Conservation (phyloP, 2,888 invertebrate species). For the Pogonocherus hispidulus region DNA sequence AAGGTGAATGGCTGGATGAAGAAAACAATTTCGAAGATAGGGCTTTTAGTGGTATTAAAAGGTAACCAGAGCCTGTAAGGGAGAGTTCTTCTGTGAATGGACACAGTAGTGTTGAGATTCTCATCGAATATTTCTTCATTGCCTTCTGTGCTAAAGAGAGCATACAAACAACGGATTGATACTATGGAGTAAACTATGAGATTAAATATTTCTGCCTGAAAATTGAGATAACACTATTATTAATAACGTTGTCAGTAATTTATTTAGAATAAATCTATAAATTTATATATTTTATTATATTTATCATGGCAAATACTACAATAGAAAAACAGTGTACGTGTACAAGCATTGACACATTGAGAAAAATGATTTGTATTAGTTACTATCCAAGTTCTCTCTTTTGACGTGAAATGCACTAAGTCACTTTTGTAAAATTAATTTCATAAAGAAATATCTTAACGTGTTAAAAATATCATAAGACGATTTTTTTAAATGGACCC, state of each 20-base stretch:
- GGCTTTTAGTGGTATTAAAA: conserved; percentile 34
- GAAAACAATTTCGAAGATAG: conserved; percentile 32
- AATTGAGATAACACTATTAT: background rate
- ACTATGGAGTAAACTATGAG: conserved; percentile 14
- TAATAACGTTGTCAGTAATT: too few species aligned
- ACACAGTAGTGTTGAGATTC: conserved; percentile 5
- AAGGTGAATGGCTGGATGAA: conserved; percentile 30
- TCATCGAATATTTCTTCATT: conserved; percentile 1
- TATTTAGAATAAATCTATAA: background rate
- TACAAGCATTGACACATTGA: too few species aligned
- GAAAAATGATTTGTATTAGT: too few species aligned
- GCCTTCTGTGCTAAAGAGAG: background rate
- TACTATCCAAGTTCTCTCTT: too few species aligned
- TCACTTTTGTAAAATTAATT: too few species aligned
- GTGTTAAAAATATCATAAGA: too few species aligned
- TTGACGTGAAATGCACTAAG: too few species aligned
- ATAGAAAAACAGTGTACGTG: too few species aligned
- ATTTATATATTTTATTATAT: too few species aligned
- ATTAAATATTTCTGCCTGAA: conserved; percentile 22
- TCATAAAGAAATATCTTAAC: too few species aligned
- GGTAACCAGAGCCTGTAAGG: conserved; percentile 37
- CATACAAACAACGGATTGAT: conserved; percentile 6
- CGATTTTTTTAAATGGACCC: too few species aligned
- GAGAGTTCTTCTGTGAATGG: conserved; percentile 24
- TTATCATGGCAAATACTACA: too few species aligned